Conservation (phyloP, 2,797 vertebrate species). For the Amphiprion clarkii region DNA sequence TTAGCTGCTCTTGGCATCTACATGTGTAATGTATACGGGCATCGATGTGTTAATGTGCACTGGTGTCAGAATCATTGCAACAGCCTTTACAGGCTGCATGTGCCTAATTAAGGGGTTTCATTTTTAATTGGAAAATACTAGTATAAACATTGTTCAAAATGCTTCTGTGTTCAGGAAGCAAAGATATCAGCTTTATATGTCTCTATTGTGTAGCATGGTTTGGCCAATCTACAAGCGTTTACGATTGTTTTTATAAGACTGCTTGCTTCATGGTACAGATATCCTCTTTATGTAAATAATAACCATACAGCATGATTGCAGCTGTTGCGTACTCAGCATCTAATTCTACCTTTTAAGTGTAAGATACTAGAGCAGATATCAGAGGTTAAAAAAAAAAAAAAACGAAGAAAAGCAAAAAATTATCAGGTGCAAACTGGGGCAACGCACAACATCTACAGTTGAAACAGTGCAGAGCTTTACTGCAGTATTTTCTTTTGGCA, state of each 20-base stretch:
- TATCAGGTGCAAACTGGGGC: conserved; percentile 14
- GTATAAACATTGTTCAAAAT: neutral
- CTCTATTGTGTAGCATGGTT: neutral
- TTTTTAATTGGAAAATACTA: conserved; percentile 2
- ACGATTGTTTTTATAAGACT: neutral
- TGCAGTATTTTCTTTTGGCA: conserved; percentile 68
- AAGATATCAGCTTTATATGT: neutral
- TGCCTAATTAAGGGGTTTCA: neutral
- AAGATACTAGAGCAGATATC: neutral
- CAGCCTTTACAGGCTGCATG: neutral
- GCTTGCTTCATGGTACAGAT: neutral
- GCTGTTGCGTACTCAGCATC: neutral
- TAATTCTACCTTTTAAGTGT: neutral
- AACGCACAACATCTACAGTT: conserved; percentile 35
- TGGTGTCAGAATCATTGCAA: conserved; percentile 8
- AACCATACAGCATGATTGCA: neutral
- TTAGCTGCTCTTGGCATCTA: conserved; percentile 19
- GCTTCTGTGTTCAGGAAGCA: neutral
- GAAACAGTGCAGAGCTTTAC: conserved; percentile 51
- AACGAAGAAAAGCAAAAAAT: neutral
- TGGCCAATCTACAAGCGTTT: neutral
- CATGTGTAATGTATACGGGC: conserved; percentile 1
- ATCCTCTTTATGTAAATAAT: neutral
- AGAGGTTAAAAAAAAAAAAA: neutral
- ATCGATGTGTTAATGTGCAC: neutral